phyloP scores from a whole-genome alignment of 2,797 vertebrate genomes.

The Odontamblyopus lacepedii region DNA sequence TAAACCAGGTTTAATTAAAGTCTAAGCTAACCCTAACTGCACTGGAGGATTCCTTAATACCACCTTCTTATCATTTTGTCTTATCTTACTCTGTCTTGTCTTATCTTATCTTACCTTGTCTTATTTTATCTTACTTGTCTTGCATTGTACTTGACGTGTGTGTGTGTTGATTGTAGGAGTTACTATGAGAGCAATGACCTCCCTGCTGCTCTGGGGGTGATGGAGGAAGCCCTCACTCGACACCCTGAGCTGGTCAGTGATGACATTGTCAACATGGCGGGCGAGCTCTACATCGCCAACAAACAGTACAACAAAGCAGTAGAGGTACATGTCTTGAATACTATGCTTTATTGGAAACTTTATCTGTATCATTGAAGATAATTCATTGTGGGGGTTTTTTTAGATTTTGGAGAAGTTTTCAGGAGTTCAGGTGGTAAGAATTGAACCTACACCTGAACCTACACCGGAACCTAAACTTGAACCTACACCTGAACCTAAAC shows the following conservation, averaged over 20 bases:
- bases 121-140: no score
- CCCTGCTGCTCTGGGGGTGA: slow-evolving; percentile 87
- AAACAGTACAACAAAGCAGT: slow-evolving; percentile 88
- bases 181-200: slow-evolving; percentile 95
- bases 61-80: no score
- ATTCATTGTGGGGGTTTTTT: slow-evolving; percentile 24
- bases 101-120: no score
- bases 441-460: slow-evolving; percentile 37
- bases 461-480: slow-evolving; percentile 47
- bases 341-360: not conserved
- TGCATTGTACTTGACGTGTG: no score
- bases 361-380: not conserved
- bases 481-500: slow-evolving; percentile 29
- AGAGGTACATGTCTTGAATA: slow-evolving; percentile 73
- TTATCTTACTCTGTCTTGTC: no score
- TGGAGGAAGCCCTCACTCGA: slow-evolving; percentile 89
- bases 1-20: no score
- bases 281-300: slow-evolving; percentile 91
- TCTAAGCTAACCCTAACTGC: no score
- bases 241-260: slow-evolving; percentile 89
- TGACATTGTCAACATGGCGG: slow-evolving; percentile 93
- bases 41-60: no score
- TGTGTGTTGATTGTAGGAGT: slow-evolving; percentile 76
- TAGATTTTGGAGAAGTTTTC: slow-evolving; percentile 90
- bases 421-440: slow-evolving; percentile 80